Conservation (phyloP, 2,888 invertebrate species). For the Smittia aterrima region DNA sequence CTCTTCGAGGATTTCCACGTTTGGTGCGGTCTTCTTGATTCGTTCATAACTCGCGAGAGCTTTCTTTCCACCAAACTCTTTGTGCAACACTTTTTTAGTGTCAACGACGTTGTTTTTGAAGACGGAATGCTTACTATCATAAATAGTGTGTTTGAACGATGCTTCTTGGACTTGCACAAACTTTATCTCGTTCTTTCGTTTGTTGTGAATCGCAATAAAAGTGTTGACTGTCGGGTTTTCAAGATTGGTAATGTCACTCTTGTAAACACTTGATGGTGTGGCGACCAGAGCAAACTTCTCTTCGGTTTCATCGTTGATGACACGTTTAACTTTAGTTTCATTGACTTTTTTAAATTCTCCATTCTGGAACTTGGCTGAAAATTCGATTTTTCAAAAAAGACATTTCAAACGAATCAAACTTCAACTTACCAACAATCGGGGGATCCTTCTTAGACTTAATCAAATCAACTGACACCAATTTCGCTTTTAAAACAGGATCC, state of each 20-base stretch:
- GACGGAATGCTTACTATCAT: neutral
- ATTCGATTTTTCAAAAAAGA: neutral
- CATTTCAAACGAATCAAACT: neutral
- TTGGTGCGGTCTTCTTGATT: neutral
- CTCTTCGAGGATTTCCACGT: neutral
- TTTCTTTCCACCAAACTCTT: constrained; percentile 17
- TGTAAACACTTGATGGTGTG: neutral
- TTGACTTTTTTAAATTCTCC: neutral
- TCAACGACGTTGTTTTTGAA: neutral
- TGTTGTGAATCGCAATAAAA: constrained; percentile 4
- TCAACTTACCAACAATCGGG: neutral
- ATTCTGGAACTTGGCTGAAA: neutral
- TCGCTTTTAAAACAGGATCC: neutral
- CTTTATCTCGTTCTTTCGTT: neutral
- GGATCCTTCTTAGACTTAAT: neutral
- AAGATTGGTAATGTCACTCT: neutral
- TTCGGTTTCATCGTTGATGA: neutral
- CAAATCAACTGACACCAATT: neutral
- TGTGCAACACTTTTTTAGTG: neutral
- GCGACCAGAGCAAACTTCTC: neutral
- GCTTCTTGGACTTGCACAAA: constrained; percentile 10
- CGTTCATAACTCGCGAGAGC: neutral
- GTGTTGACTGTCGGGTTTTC: neutral
- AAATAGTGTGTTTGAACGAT: neutral
- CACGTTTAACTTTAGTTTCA: neutral